A percentile compares a stretch with the other conserved stretches of the same genome.
phyloP scores from a whole-genome alignment of 2,888 invertebrate species.

The Meliscaeva auricollis region DNA sequence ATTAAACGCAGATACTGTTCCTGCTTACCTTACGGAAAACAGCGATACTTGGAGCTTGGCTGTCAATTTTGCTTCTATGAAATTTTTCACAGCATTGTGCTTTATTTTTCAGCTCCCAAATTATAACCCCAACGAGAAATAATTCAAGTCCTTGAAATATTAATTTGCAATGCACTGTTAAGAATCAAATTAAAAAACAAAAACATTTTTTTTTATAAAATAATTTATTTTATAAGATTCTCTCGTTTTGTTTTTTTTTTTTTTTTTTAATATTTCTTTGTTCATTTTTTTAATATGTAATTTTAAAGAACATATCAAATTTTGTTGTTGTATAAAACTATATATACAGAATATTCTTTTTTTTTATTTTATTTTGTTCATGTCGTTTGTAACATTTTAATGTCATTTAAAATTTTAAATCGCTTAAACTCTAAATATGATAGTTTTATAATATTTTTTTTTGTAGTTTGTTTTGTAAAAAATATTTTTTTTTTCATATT shows the following conservation, averaged over 20 bases:
- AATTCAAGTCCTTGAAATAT: too few relatives aligned
- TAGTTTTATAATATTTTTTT: constrained; percentile 20
- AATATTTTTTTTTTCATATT: constrained; percentile 49
- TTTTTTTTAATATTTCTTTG: constrained; percentile 25
- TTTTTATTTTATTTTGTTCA: constrained; percentile 26
- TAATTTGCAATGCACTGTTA: too few relatives aligned
- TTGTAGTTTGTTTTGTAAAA: constrained; percentile 50
- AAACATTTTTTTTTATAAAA: constrained; percentile 53
- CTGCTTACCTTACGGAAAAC: too few relatives aligned
- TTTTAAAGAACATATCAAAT: constrained; percentile 44
- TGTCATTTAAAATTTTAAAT: constrained; percentile 31
- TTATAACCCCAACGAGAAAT: too few relatives aligned
- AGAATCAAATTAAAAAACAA: background rate
- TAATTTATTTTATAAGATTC: constrained; percentile 72
- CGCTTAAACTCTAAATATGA: constrained; percentile 50
- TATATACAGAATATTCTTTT: constrained; percentile 47
- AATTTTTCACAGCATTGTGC: too few relatives aligned
- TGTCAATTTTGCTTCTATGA: too few relatives aligned
- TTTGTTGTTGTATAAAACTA: constrained; percentile 71
- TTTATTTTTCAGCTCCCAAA: too few relatives aligned
- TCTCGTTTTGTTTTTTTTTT: constrained; percentile 42
- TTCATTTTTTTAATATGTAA: too few relatives aligned
- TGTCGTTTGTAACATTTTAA: constrained; percentile 48
- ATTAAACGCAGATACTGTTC: too few relatives aligned
- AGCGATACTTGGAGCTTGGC: too few relatives aligned